Conservation (phyloP, 2,888 invertebrate species). For the Drosophila villosipedis region DNA sequence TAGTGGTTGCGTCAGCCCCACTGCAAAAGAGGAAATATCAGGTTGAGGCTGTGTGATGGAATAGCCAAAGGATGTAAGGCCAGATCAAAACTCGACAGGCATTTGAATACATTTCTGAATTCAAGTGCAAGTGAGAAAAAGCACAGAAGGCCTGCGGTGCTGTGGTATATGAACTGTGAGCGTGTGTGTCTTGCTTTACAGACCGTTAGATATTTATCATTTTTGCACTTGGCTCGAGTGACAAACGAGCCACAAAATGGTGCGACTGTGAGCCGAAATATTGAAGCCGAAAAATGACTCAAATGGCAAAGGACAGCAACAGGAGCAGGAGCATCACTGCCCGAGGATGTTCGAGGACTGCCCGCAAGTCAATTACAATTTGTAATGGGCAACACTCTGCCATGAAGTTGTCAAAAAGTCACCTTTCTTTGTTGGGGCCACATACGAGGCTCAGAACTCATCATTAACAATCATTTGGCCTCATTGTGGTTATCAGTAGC, state of each 20-base stretch:
- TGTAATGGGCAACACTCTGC: constrained; percentile 38
- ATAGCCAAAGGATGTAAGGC: constrained; percentile 21
- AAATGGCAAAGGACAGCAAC: constrained; percentile 33
- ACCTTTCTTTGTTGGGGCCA: constrained; percentile 25
- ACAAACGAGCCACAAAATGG: constrained; percentile 53
- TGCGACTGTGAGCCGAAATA: constrained; percentile 32
- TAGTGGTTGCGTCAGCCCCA: constrained; percentile 38
- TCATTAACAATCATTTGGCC: constrained; percentile 44
- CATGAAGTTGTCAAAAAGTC: constrained; percentile 53
- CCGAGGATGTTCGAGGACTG: constrained; percentile 20
- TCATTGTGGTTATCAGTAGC: constrained; percentile 34
- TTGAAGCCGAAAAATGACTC: constrained; percentile 66
- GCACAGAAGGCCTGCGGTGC: constrained; percentile 27
- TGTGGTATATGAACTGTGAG: neutral
- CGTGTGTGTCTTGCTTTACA: constrained; percentile 20
- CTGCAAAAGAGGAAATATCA: constrained; percentile 65
- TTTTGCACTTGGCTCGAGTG: constrained; percentile 69
- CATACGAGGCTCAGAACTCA: constrained; percentile 14
- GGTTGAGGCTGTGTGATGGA: constrained; percentile 10
- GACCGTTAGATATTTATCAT: constrained; percentile 67
- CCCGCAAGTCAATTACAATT: constrained; percentile 59
- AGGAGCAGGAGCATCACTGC: constrained; percentile 12
- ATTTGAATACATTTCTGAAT: constrained; percentile 53
- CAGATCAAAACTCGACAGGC: constrained; percentile 24
- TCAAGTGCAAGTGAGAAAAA: constrained; percentile 76